Evolutionary conservation across 1,140 invertebrate species (phyloP).

Genomic region (Brachionus rubens): DNA sequence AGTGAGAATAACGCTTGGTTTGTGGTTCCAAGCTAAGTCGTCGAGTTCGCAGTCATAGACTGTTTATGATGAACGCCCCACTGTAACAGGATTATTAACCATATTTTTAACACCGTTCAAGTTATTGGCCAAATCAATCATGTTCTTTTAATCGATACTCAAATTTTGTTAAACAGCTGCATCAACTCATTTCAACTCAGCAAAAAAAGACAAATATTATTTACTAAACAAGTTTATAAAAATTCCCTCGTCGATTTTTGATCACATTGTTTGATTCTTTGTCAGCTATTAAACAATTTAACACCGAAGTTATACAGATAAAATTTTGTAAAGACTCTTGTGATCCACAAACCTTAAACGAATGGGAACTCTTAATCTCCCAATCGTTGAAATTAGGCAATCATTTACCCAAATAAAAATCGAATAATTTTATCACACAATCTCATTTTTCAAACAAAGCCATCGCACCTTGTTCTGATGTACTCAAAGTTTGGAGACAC

Average conservation of each 20-base stretch:
- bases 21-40: no score
- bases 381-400: constrained; percentile 15
- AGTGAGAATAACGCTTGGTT: no score
- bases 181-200: background rate
- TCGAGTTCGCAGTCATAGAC: no score
- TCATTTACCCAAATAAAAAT: constrained; percentile 29
- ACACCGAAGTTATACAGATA: constrained; percentile 10
- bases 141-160: background rate
- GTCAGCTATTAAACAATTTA: constrained; percentile 30
- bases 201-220: constrained; percentile 10
- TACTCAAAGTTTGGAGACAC: constrained; percentile 5
- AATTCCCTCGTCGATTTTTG: background rate
- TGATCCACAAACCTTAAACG: background rate
- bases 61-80: no score
- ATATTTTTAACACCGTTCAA: background rate
- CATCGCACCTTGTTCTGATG: constrained; percentile 3
- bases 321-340: background rate
- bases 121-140: background rate
- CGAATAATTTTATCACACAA: constrained; percentile 1
- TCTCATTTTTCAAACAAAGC: constrained; percentile 3
- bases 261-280: background rate
- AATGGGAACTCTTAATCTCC: constrained; percentile 23
- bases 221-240: constrained; percentile 15
- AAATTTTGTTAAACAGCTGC: constrained; percentile 7
- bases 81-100: no score